Evolutionary conservation across 2,888 invertebrate species (phyloP).

Genomic region (Meandrusa payeni): DNA sequence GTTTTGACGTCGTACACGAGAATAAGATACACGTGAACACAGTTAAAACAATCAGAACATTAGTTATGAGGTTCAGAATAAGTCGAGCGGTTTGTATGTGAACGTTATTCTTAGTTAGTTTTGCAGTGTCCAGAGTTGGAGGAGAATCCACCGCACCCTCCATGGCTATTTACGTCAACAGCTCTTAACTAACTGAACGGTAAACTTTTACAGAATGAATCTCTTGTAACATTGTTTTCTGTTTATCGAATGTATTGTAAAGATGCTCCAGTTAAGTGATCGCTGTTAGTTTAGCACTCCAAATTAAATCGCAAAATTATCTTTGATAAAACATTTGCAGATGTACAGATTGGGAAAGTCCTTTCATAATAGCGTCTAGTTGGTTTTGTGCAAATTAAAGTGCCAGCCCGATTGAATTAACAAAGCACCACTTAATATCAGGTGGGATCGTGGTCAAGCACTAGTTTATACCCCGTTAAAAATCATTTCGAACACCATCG

Average conservation of each 20-base stretch:
- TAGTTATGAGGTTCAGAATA: conserved; percentile 9
- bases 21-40: conserved; percentile 9
- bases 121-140: background rate
- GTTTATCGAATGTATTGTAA: conserved; percentile 11
- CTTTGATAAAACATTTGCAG: no score
- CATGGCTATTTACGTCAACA: background rate
- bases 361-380: no score
- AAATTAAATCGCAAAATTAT: conserved; percentile 2
- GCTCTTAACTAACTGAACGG: background rate
- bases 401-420: no score
- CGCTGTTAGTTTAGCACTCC: conserved; percentile 1
- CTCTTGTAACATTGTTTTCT: background rate
- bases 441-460: no score
- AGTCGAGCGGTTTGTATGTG: conserved; percentile 1
- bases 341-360: no score
- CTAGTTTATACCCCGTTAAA: no score
- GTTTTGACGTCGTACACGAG: conserved; percentile 1
- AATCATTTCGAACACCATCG: no score
- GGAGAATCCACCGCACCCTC: background rate
- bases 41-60: conserved; percentile 14
- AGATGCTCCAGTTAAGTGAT: conserved; percentile 4
- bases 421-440: no score
- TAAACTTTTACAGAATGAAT: background rate
- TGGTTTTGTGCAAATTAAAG: background rate
- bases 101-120: background rate